phyloP scores from a whole-genome alignment of 2,888 invertebrate genomes.

The Diloba caeruleocephala region DNA sequence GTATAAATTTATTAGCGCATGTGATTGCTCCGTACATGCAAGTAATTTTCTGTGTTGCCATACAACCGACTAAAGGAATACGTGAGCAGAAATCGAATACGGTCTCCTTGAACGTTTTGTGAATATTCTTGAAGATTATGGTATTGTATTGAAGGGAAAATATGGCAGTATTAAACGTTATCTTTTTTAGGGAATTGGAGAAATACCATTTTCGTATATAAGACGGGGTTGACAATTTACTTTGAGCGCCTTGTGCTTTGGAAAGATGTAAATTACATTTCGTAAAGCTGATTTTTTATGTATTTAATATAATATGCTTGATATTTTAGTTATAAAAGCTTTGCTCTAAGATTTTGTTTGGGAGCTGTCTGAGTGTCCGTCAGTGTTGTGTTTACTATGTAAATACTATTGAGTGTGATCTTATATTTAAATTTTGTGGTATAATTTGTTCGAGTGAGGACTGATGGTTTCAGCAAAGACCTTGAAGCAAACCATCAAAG shows the following conservation, averaged over 20 bases:
- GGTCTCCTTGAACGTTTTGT: constrained; percentile 26
- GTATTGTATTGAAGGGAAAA: constrained; percentile 35
- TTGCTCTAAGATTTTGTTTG: constrained; percentile 8
- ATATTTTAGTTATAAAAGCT: background rate
- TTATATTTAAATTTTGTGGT: constrained; percentile 25
- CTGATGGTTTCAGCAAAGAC: background rate
- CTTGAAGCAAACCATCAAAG: background rate
- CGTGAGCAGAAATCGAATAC: constrained; percentile 45
- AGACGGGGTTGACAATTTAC: constrained; percentile 24
- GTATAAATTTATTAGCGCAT: constrained; percentile 50
- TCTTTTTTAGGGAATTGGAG: constrained; percentile 24
- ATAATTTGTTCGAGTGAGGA: constrained; percentile 24
- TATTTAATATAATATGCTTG: constrained; percentile 14
- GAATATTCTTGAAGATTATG: constrained; percentile 40
- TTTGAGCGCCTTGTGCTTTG: constrained; percentile 9
- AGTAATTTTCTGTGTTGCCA: constrained; percentile 48
- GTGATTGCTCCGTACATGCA: constrained; percentile 46
- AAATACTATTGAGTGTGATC: constrained; percentile 19
- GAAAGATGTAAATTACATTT: constrained; percentile 21
- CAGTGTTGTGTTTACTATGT: constrained; percentile 30
- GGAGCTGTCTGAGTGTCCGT: constrained; percentile 3
- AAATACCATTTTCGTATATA: background rate
- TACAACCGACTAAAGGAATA: constrained; percentile 37
- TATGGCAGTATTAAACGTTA: constrained; percentile 36
- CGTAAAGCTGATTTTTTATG: constrained; percentile 15